Evolutionary conservation across 2,113 vertebrate genomes (phyloP), one percentile per base, ranked within the genome.

Genomic region (Halcyon malimbica): DNA sequence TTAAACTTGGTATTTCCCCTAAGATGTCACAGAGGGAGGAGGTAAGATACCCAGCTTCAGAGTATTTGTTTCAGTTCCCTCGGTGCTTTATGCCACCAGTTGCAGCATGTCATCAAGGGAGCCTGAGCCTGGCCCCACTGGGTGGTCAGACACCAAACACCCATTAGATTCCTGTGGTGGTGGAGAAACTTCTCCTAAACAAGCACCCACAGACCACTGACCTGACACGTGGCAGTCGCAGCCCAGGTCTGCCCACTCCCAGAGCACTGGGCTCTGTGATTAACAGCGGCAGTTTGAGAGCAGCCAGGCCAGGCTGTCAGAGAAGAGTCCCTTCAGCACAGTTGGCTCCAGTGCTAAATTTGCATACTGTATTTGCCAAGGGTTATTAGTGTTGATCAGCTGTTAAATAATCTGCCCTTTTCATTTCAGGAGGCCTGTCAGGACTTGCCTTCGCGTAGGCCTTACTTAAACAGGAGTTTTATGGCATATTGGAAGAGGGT

Each of bases 361-460:
- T 94, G 91, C 95, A 89, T 94, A 63, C 80, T 77, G 94, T 85
- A 67, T 97, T 96, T 96, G 94, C 95, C 92, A 97, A 94, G 91
- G 94, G 94, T 95, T 96, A 97, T 97, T 96, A 97, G 91, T 94
- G 96, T 96, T 96, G 95, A 97, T 97, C 96, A 95, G 95, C 89
- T 96, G 96, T 94, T 96, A 96, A 97, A 96, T 96, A 96, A 97
- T 94, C 91, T 97, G 94, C 95, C 96, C 96, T 97, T 97, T 96
- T 95, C 93, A 93, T 96, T 97, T 95, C 93, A 87, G 94, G 67
- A 93, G 74, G 80, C 82, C 86, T 97, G 96, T 96, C 96, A 96
- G 83, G 94, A 87, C 93, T 94, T 79, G 94, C 67, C 81, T 96
- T 91, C 37, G 2, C 5, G 0, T 4, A 84, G 83, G 67, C 78